These are phyloP conservation scores for Baryphthengus martii DNA, from an alignment of 2,113 vertebrate genomes.

Conservation along the genomic window DNA sequence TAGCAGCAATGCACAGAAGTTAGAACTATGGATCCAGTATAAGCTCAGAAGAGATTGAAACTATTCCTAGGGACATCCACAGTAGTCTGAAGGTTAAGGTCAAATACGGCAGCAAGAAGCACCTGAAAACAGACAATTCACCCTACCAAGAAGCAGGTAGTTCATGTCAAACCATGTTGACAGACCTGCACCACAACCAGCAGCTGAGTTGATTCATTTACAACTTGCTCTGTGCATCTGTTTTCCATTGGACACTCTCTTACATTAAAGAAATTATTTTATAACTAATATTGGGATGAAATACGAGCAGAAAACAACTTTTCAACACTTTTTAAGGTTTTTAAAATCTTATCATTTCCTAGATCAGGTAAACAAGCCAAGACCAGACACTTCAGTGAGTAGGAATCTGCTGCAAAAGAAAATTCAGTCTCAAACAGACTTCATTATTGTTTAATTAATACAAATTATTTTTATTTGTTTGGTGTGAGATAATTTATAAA, in stretches of 20 bases:
- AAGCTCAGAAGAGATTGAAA: background rate
- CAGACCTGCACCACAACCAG: background rate
- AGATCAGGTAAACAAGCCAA: background rate
- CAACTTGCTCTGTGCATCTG: background rate
- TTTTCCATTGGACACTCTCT: background rate
- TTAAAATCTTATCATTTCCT: background rate
- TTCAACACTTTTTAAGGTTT: background rate
- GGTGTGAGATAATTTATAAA: background rate
- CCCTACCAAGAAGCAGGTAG: background rate
- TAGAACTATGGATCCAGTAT: background rate
- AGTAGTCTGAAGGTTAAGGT: background rate
- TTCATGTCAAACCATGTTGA: background rate
- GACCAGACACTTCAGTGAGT: background rate
- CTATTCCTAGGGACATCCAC: background rate
- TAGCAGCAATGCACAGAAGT: background rate
- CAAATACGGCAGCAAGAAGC: background rate
- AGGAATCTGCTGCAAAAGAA: background rate
- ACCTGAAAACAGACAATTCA: fast-evolving
- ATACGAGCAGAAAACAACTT: background rate
- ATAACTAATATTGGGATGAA: background rate
- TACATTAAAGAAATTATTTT: background rate
- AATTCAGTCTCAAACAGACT: background rate
- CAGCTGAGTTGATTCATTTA: background rate
- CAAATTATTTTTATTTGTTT: background rate
- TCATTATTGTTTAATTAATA: background rate